Conservation (phyloP, 1,140 invertebrate species). For the Dolichoris vasculosae region DNA sequence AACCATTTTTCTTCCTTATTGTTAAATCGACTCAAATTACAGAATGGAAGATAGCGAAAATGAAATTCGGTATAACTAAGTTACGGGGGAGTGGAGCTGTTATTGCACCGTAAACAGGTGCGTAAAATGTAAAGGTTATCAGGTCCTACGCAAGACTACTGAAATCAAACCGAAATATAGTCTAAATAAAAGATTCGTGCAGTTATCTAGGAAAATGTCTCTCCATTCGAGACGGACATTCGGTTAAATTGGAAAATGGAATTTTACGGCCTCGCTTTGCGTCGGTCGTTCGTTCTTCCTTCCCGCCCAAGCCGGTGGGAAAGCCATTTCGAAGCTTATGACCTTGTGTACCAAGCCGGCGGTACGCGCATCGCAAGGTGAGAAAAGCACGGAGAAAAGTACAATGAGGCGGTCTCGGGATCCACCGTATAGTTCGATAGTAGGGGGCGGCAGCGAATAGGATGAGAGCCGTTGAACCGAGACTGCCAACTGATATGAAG, state of each 20-base stretch:
- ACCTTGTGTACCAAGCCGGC: slow-evolving; percentile 44
- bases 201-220: slow-evolving; percentile 30
- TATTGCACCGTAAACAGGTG: slow-evolving; percentile 38
- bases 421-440: background rate
- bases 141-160: background rate
- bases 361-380: background rate
- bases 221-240: slow-evolving; percentile 19
- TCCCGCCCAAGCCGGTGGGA: background rate
- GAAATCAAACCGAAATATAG: slow-evolving; percentile 49
- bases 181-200: slow-evolving; percentile 42
- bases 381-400: slow-evolving; percentile 5
- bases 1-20: background rate
- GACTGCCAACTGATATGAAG: slow-evolving; percentile 52
- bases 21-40: background rate
- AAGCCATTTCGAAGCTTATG: slow-evolving; percentile 37
- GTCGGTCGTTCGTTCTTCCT: background rate
- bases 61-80: background rate
- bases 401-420: background rate
- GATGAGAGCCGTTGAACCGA: background rate
- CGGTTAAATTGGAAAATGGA: slow-evolving; percentile 51
- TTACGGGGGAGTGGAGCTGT: background rate
- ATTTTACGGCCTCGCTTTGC: slow-evolving; percentile 27
- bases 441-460: background rate
- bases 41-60: background rate
- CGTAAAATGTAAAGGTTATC: slow-evolving; percentile 26